Evolutionary conservation across 2,797 vertebrate genomes (phyloP).

Genomic region (Sarcophilus harrisii): DNA sequence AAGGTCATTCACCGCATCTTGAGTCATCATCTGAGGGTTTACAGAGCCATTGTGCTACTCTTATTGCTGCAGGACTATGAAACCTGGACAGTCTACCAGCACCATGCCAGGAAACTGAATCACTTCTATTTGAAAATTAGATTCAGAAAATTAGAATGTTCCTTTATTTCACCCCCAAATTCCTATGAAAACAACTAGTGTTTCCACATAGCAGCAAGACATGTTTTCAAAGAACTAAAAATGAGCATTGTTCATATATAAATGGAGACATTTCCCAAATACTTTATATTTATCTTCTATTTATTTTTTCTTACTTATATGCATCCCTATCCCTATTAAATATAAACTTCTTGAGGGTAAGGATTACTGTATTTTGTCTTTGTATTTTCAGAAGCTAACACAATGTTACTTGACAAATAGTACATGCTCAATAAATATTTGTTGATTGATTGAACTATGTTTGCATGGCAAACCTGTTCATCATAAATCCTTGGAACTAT

Average conservation of each 20-base stretch:
- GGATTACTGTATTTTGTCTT: not conserved
- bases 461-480: not conserved
- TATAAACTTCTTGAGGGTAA: not conserved
- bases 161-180: not conserved
- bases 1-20: too few relatives aligned
- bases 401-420: not conserved
- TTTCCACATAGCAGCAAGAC: not conserved
- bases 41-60: too few relatives aligned
- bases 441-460: not conserved
- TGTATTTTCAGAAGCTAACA: not conserved
- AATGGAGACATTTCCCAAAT: not conserved
- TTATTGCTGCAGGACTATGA: too few relatives aligned
- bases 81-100: too few relatives aligned
- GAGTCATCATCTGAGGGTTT: too few relatives aligned
- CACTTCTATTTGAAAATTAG: too few relatives aligned
- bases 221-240: not conserved
- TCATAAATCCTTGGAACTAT: not conserved
- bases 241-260: not conserved
- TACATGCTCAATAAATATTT: not conserved
- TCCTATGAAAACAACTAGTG: not conserved
- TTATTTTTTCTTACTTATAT: not conserved
- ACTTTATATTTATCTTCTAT: not conserved
- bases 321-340: not conserved
- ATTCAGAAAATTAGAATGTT: not conserved
- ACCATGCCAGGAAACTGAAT: too few relatives aligned